A percentile compares a stretch with the other conserved stretches of the same genome.
Evolutionary conservation across 92 coral and sea anemone species (phyloP).

Genomic region (Heteractis magnifica): DNA sequence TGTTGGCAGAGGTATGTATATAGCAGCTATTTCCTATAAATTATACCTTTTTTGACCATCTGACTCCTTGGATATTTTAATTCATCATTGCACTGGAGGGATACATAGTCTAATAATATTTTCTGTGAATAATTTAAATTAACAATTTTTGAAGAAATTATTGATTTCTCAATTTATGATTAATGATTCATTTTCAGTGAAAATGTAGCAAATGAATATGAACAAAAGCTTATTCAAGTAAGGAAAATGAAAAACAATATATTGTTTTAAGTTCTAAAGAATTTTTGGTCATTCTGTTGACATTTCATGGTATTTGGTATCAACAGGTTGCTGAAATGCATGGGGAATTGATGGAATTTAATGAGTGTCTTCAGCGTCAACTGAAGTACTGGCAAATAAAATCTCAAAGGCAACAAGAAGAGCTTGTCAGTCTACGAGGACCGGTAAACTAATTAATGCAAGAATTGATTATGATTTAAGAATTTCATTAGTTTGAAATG

Average conservation of each 20-base stretch:
- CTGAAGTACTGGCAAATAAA: constrained; percentile 68
- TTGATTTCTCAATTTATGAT: background rate
- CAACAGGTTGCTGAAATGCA: constrained; percentile 93
- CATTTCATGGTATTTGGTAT: no score
- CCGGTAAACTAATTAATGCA: constrained; percentile 57
- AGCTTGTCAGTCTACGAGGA: constrained; percentile 83
- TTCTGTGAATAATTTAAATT: no score
- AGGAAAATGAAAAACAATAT: background rate
- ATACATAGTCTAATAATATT: no score
- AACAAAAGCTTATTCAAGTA: constrained; percentile 92
- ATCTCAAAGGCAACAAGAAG: constrained; percentile 78
- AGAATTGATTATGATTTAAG: background rate
- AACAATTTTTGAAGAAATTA: background rate
- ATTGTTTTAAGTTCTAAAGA: background rate
- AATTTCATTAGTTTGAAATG: background rate
- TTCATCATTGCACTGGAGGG: no score
- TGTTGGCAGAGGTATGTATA: no score
- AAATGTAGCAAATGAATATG: constrained; percentile 69
- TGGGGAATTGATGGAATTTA: constrained; percentile 92
- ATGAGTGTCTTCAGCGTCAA: constrained; percentile 85
- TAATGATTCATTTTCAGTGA: constrained; percentile 43
- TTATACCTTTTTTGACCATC: no score
- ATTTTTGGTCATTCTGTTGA: no score
- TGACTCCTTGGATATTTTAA: no score
- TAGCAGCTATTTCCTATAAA: no score